Conservation (phyloP, 2,113 vertebrate species). For the Pipa parva region DNA sequence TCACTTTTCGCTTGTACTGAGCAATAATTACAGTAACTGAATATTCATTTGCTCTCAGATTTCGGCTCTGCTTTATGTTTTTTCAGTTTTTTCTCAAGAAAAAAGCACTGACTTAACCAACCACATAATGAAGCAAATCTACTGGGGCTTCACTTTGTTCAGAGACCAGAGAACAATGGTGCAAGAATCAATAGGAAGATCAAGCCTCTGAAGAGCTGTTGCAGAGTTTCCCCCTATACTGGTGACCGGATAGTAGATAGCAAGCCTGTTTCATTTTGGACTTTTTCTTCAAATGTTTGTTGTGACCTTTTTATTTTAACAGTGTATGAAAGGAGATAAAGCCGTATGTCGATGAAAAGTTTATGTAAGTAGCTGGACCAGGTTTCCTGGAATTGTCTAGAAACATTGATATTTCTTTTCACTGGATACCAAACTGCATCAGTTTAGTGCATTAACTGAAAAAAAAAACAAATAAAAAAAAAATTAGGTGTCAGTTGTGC, state of each 20-base stretch:
- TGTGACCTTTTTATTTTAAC: slow-evolving; percentile 28
- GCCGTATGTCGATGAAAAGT: slow-evolving; percentile 12
- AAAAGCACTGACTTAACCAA: slow-evolving; percentile 42
- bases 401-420: slow-evolving; percentile 24
- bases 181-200: slow-evolving; percentile 40
- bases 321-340: slow-evolving; percentile 29
- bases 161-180: slow-evolving; percentile 11
- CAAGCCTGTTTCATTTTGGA: slow-evolving; percentile 30
- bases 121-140: slow-evolving; percentile 4
- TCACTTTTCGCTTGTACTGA: too few species aligned
- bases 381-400: slow-evolving; percentile 19
- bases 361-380: slow-evolving; percentile 13
- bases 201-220: slow-evolving; percentile 39
- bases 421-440: slow-evolving; percentile 51
- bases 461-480: too few species aligned
- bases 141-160: neutral
- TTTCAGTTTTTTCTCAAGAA: slow-evolving; percentile 51
- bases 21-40: neutral
- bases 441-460: slow-evolving; percentile 44
- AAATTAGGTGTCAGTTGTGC: too few species aligned
- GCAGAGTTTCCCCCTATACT: slow-evolving; percentile 18
- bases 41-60: slow-evolving; percentile 44
- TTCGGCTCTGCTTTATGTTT: slow-evolving; percentile 44
- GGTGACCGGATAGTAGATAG: slow-evolving; percentile 31
- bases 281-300: slow-evolving; percentile 13